phyloP scores from a whole-genome alignment of 2,113 vertebrate genomes.

The Ciconia maguari region DNA sequence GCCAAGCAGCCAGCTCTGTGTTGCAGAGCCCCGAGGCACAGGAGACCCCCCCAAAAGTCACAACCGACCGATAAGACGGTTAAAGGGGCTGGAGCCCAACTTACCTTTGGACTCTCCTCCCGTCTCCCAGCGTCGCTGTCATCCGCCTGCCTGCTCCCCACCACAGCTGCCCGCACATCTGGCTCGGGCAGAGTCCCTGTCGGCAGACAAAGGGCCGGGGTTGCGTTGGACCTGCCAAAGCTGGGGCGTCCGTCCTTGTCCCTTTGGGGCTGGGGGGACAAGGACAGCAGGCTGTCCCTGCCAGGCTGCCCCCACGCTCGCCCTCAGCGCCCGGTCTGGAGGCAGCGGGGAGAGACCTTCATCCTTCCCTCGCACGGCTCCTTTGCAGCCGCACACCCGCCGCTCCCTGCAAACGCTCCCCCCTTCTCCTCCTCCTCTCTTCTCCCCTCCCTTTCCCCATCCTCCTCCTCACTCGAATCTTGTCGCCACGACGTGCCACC shows the following conservation, averaged over 20 bases:
- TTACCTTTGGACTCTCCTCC: constrained; percentile 36
- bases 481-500: constrained; percentile 51
- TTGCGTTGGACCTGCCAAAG: neutral
- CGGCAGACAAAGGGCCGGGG: neutral
- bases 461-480: neutral
- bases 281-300: neutral
- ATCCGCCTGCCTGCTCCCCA: neutral
- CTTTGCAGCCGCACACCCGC: neutral
- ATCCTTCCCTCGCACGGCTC: neutral
- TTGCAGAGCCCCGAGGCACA: neutral
- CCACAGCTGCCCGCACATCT: constrained; percentile 28
- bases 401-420: neutral
- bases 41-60: neutral
- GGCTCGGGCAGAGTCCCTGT: neutral
- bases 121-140: neutral
- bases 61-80: rapidly evolving
- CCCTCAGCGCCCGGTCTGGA: neutral
- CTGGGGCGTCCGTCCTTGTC: neutral
- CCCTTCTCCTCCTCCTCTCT: neutral
- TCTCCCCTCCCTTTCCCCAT: constrained; percentile 7
- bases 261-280: neutral
- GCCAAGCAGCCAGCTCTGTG: neutral
- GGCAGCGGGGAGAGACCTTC: neutral
- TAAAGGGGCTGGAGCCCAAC: neutral
- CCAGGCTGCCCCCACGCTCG: neutral